Percentiles rank a stretch among this genome's conserved stretches.
phyloP scores from a whole-genome alignment of 1,140 invertebrate species.

The Acyrthosiphon pisum region DNA sequence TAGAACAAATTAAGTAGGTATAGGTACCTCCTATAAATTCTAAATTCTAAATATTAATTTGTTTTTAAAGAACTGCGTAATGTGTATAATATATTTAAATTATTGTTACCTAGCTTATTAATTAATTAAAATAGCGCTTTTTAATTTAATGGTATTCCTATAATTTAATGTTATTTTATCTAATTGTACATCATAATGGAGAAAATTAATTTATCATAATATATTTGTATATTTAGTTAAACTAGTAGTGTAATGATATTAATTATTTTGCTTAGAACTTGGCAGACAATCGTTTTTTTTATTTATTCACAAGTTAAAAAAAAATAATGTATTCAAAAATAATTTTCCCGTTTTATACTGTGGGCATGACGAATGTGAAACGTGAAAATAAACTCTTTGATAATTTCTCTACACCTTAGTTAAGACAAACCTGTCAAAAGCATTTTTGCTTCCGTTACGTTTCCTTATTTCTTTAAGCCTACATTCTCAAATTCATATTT shows the following conservation, averaged over 20 bases:
- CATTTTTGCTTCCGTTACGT: constrained; percentile 6
- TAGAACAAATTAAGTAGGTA: too few relatives aligned
- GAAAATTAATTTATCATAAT: not conserved
- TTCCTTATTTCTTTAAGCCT: not conserved
- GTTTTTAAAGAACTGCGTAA: not conserved
- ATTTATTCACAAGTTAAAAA: not conserved
- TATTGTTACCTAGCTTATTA: not conserved
- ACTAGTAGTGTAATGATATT: not conserved
- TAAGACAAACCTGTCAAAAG: not conserved
- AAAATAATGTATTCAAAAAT: not conserved
- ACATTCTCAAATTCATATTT: not conserved
- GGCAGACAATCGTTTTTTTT: not conserved
- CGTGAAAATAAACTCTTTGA: constrained; percentile 10
- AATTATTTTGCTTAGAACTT: not conserved
- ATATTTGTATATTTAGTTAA: not conserved
- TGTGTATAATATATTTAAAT: not conserved
- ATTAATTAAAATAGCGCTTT: too few relatives aligned
- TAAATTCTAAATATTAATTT: too few relatives aligned
- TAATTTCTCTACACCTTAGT: not conserved
- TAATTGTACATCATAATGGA: not conserved
- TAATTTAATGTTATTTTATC: too few relatives aligned
- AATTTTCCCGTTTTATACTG: not conserved
- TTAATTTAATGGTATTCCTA: not conserved
- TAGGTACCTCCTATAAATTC: too few relatives aligned
- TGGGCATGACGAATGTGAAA: constrained; percentile 44